These are phyloP conservation scores for Lepus townsendii DNA, from an alignment of 2,797 vertebrate species.

Conservation along the genomic window DNA sequence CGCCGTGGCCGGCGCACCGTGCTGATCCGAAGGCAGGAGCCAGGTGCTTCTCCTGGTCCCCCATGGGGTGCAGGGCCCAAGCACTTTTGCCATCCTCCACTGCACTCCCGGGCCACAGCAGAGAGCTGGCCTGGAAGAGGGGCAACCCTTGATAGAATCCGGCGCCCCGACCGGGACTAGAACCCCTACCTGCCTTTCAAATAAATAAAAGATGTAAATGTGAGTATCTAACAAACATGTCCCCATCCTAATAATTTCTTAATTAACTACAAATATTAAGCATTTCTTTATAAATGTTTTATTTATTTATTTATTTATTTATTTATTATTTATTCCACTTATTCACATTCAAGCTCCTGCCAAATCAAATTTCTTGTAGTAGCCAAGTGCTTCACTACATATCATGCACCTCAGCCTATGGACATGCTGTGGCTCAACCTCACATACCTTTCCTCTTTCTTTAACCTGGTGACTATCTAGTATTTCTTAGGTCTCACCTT, in stretches of 20 bases:
- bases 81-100: too few relatives aligned
- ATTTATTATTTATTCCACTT: background rate
- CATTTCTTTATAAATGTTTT: background rate
- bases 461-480: background rate
- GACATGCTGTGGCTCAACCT: background rate
- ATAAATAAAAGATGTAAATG: background rate
- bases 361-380: background rate
- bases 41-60: too few relatives aligned
- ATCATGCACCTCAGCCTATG: background rate
- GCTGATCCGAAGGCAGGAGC: too few relatives aligned
- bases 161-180: too few relatives aligned
- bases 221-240: background rate
- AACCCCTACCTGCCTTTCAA: too few relatives aligned
- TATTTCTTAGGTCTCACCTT: background rate
- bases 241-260: background rate
- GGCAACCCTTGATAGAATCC: too few relatives aligned
- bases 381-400: background rate
- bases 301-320: background rate
- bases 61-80: too few relatives aligned
- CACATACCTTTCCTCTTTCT: background rate
- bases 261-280: background rate
- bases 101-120: too few relatives aligned
- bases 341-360: background rate
- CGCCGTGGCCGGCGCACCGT: too few relatives aligned
- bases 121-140: too few relatives aligned